Conservation (phyloP, 1,140 invertebrate species). For the Sarcophaga peregrina region DNA sequence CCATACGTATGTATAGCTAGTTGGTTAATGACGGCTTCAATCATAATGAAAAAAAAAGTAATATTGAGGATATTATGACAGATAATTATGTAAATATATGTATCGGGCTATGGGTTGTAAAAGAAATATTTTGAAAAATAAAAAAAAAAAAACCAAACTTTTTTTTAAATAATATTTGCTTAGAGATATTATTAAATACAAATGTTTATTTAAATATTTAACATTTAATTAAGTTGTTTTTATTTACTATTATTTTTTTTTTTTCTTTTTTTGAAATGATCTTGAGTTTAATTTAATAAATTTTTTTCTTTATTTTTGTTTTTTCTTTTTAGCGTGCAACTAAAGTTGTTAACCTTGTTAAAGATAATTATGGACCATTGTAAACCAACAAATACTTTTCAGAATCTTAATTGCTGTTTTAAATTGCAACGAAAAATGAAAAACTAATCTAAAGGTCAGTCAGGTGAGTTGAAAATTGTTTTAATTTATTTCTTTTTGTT, state of each 20-base stretch:
- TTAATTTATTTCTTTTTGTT: neutral
- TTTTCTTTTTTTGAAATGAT: neutral
- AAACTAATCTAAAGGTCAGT: neutral
- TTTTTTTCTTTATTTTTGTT: neutral
- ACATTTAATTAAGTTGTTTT: neutral
- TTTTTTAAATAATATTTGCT: neutral
- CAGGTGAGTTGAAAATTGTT: neutral
- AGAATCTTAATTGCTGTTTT: neutral
- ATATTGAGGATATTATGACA: slow-evolving; percentile 3
- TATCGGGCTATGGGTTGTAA: neutral
- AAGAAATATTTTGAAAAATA: neutral
- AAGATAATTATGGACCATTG: slow-evolving; percentile 20
- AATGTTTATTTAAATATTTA: neutral
- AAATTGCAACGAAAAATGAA: neutral
- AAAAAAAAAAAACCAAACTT: neutral
- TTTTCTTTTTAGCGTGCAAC: neutral
- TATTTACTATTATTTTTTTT: neutral
- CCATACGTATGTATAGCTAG: neutral
- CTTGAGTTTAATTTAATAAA: neutral
- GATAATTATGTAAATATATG: slow-evolving; percentile 26
- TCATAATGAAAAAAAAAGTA: no score
- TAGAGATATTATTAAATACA: neutral
- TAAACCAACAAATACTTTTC: neutral
- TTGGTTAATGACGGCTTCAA: neutral
- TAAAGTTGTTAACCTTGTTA: slow-evolving; percentile 31